Evolutionary conservation across 1,140 invertebrate species (phyloP).

Genomic region (Lordiphosa stackelbergi): DNA sequence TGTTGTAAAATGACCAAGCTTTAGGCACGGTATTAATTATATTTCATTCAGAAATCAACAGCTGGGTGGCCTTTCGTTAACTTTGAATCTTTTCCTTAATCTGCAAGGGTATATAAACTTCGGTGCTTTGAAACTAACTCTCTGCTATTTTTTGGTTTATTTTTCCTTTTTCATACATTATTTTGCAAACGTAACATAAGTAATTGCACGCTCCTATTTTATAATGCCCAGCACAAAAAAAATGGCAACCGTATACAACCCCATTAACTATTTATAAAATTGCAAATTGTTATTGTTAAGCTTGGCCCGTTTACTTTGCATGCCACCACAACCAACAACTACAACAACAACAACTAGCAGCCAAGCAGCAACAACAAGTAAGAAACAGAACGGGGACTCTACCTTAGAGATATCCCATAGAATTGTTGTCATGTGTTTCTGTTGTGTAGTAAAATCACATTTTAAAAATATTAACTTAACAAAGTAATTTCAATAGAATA

Average conservation of each 20-base stretch:
- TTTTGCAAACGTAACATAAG: conserved; percentile 17
- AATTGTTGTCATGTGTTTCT: too few species aligned
- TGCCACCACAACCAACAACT: conserved; percentile 39
- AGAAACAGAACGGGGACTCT: conserved; percentile 27
- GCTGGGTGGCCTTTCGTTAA: too few species aligned
- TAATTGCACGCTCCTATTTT: not conserved
- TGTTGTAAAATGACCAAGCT: fast-evolving
- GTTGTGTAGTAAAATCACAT: too few species aligned
- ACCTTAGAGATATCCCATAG: conserved; percentile 26
- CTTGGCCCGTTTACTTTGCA: conserved; percentile 68
- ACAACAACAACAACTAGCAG: conserved; percentile 42
- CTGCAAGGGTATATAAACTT: too few species aligned
- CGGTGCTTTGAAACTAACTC: too few species aligned
- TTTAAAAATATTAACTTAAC: too few species aligned
- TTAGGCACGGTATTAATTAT: fast-evolving
- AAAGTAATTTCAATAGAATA: too few species aligned
- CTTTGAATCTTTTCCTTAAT: too few species aligned
- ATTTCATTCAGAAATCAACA: too few species aligned
- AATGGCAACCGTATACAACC: conserved; percentile 17
- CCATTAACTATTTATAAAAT: conserved; percentile 72
- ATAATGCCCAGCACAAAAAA: conserved; percentile 13
- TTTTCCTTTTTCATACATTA: too few species aligned
- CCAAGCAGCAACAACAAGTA: conserved; percentile 37
- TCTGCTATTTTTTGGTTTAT: too few species aligned
- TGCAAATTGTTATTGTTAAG: conserved; percentile 74